These are phyloP conservation scores for Eira barbara DNA, from an alignment of 2,113 vertebrate genomes.

Conservation along the genomic window DNA sequence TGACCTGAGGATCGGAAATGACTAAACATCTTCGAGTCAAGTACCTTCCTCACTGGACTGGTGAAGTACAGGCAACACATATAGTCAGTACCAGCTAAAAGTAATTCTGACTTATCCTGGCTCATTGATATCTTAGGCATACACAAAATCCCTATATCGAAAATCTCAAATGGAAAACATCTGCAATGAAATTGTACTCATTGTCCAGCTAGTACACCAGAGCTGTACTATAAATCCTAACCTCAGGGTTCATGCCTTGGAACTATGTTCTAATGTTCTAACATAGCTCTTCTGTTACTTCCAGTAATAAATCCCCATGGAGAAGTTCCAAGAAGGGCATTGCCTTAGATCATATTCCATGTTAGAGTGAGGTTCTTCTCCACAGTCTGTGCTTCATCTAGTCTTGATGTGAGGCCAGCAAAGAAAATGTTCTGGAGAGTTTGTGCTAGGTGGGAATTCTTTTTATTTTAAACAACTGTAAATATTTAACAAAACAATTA, in stretches of 20 bases:
- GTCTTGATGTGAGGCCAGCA: constrained; percentile 15
- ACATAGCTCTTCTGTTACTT: constrained; percentile 46
- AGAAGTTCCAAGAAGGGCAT: constrained; percentile 60
- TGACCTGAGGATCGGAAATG: constrained; percentile 3
- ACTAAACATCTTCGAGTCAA: constrained; percentile 40
- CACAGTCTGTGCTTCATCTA: constrained; percentile 26
- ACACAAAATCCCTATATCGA: constrained; percentile 8
- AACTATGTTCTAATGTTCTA: constrained; percentile 60
- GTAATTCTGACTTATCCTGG: constrained; percentile 29
- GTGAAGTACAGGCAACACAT: background rate
- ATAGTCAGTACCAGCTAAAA: background rate
- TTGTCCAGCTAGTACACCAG: background rate
- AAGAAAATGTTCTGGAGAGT: constrained; percentile 51
- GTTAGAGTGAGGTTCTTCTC: constrained; percentile 58
- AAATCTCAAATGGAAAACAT: constrained; percentile 50
- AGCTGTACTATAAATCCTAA: constrained; percentile 42
- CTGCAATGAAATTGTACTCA: constrained; percentile 43
- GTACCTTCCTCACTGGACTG: background rate
- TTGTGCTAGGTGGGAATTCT: background rate
- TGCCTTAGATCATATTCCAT: constrained; percentile 62
- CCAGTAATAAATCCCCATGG: constrained; percentile 64
- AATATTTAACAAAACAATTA: constrained; percentile 40
- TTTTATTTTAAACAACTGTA: constrained; percentile 49
- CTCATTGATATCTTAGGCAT: background rate
- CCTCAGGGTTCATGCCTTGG: constrained; percentile 52